Conservation (phyloP, 2,888 invertebrate genomes). For the Acronicta leporina region DNA sequence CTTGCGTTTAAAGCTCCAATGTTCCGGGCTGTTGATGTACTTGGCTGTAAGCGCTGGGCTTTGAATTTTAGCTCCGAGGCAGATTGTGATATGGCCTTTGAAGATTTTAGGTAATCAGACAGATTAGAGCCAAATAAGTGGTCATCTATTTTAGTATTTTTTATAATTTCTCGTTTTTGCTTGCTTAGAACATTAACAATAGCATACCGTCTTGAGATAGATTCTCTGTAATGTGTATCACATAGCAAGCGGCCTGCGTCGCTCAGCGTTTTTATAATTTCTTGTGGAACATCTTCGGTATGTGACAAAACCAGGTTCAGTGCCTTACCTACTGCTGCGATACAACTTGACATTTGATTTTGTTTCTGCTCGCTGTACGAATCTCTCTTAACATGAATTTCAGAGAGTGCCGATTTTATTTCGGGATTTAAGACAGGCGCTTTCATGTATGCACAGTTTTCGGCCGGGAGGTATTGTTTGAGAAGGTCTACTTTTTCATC, state of each 20-base stretch:
- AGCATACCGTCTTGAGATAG: constrained; percentile 9
- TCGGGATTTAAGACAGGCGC: constrained; percentile 36
- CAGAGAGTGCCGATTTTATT: constrained; percentile 32
- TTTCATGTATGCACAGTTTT: constrained; percentile 34
- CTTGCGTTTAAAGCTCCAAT: too few species aligned
- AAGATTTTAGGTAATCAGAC: constrained; percentile 14
- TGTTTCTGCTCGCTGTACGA: constrained; percentile 12
- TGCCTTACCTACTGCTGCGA: constrained; percentile 31
- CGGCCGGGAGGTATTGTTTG: constrained; percentile 33
- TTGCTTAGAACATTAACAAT: constrained; percentile 1
- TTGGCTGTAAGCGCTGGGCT: too few species aligned
- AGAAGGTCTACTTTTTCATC: constrained; percentile 3
- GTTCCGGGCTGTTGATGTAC: too few species aligned
- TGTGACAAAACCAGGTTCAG: constrained; percentile 17
- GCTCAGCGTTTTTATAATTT: constrained; percentile 26
- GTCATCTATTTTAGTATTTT: constrained; percentile 8
- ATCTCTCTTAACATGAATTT: constrained; percentile 7
- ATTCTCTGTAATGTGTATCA: constrained; percentile 24
- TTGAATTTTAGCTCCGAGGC: too few species aligned
- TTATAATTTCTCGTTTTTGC: constrained; percentile 4
- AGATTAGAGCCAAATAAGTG: constrained; percentile 9
- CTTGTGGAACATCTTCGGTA: constrained; percentile 8
- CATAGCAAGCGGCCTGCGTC: constrained; percentile 43
- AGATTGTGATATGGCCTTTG: too few species aligned
- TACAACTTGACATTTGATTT: constrained; percentile 33